These are phyloP conservation scores for Stenchaetothrips biformis DNA, from an alignment of 2,888 invertebrate genomes.

Conservation along the genomic window DNA sequence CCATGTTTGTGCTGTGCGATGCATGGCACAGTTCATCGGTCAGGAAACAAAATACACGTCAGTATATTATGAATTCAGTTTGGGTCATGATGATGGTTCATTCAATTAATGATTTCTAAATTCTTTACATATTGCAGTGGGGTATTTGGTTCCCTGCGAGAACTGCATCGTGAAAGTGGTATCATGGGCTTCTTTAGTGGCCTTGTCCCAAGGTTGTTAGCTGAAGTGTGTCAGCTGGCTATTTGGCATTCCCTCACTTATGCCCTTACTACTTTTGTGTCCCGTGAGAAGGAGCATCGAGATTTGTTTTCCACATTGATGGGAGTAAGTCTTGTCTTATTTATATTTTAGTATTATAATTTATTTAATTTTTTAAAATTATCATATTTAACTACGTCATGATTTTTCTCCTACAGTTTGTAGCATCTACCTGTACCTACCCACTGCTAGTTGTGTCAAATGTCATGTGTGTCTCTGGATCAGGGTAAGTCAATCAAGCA, in stretches of 20 bases:
- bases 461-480: constrained; percentile 82
- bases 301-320: constrained; percentile 36
- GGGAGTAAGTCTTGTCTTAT: constrained; percentile 30
- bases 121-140: constrained; percentile 51
- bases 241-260: constrained; percentile 71
- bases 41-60: constrained; percentile 22
- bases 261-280: constrained; percentile 71
- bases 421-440: constrained; percentile 82
- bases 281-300: constrained; percentile 64
- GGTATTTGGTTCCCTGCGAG: constrained; percentile 66
- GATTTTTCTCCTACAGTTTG: constrained; percentile 53
- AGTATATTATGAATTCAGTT: neutral
- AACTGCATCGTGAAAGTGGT: constrained; percentile 83
- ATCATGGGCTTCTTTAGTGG: constrained; percentile 83
- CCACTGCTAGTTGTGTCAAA: constrained; percentile 87
- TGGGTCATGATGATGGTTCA: neutral
- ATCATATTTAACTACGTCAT: neutral
- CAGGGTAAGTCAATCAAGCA: constrained; percentile 50
- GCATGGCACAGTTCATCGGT: constrained; percentile 28
- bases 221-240: constrained; percentile 74
- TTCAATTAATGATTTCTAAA: no score
- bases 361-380: constrained; percentile 1
- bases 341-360: neutral
- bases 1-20: constrained; percentile 23
- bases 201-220: constrained; percentile 77